Evolutionary conservation across 2,888 invertebrate species (phyloP), one percentile per base, ranked within the genome.

Genomic region (Linyphia triangularis): DNA sequence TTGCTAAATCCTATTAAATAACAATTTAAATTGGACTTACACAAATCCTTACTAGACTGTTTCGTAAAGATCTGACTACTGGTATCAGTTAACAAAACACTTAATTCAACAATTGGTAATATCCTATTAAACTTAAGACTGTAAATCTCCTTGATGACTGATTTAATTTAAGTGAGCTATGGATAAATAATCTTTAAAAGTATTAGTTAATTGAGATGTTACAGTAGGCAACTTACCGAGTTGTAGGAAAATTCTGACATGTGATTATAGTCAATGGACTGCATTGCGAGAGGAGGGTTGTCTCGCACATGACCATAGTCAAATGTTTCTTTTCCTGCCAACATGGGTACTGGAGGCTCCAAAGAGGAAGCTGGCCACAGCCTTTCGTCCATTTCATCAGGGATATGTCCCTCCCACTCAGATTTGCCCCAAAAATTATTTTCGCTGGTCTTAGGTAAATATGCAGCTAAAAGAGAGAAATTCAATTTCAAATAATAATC

Each of bases 241-340:
- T 90, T 90, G 65, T 85, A 90, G 78, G 85, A 85, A 77, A 89
- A 90, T 69, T 91, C 91, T 24, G 91, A 91, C 81, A 92, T 92
- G 88, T 92, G 92, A 88, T 91, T 91, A 86, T 92, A 92, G 82
- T 92, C 91, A 90, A 91, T 91, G 28, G 91, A 90, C 90, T 91
- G 91, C 61, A 90, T 90, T 51, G 90, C 70, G 37, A 90, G 85
- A 75, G 90, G 90, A 77, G 90, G 90, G 69, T 91, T 91, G 72
- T 90, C 91, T 43, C 78, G 85, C 79, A 90, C 82, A 72, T 90
- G 91, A 83, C 91, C 91, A 89, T 90, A 91, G 67, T 91, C 90
- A 88, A 90, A 90, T 30, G 90, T 88, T 67, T 90, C 90, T 81
- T 91, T 91, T 19, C 77, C 90, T 43, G 77, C 77, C 19, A 73